Percentiles rank a stretch among this genome's conserved stretches.
Evolutionary conservation across 2,797 vertebrate species (phyloP).

Genomic region (Trichosurus vulpecula): DNA sequence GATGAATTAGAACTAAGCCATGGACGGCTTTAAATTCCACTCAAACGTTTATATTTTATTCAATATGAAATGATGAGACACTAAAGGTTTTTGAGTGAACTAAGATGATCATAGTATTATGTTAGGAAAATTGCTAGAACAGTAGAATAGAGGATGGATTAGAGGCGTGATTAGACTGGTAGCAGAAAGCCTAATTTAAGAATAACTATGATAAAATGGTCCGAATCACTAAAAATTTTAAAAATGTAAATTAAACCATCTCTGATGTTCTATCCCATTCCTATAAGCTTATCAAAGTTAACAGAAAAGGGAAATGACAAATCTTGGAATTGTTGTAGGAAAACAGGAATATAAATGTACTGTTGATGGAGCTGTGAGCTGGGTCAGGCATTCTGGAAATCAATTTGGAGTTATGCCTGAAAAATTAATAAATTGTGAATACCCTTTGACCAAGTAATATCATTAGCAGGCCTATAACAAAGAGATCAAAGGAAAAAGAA

Average conservation of each 20-base stretch:
- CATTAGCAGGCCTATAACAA: not conserved
- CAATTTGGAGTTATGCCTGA: not conserved
- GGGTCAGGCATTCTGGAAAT: not conserved
- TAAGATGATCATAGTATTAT: not conserved
- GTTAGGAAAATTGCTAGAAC: not conserved
- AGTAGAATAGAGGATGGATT: not conserved
- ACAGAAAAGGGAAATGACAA: not conserved
- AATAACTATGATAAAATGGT: not conserved
- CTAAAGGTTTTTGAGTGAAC: not conserved
- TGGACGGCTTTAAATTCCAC: not conserved
- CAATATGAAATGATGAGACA: not conserved
- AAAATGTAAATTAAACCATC: not conserved
- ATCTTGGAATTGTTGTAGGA: not conserved
- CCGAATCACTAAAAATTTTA: not conserved
- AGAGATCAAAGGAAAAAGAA: not conserved
- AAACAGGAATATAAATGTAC: not conserved
- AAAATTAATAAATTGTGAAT: not conserved
- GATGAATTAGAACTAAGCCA: not conserved
- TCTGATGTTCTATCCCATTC: not conserved
- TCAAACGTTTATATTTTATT: not conserved
- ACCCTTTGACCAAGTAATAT: not conserved
- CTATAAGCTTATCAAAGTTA: not conserved
- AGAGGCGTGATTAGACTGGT: not conserved
- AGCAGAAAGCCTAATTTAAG: not conserved
- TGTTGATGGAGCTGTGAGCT: not conserved